Evolutionary conservation across 2,113 vertebrate species (phyloP), one percentile per base, ranked within the genome.

Genomic region (Pedionomus torquatus): DNA sequence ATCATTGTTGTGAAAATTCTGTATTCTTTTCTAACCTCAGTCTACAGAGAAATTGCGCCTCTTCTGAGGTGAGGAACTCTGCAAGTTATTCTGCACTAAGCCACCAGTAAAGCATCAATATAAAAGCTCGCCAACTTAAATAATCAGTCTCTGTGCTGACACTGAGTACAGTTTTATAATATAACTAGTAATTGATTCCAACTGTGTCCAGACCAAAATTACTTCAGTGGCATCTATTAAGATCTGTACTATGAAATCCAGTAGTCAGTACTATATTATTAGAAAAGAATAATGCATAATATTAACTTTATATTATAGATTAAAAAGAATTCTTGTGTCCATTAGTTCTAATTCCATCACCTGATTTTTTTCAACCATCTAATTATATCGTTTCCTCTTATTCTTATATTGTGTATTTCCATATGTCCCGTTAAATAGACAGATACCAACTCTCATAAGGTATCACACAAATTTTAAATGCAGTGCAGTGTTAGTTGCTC

Each of bases 191-290:
- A 61, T 58, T 83, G 30, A 65, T 82, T 57, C 48, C 69, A 74
- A 3, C 61, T 72, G n/a, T 33, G 19, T 57, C n/a, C 57, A 95
- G 71, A 94, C 55, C 52, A 91, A 85, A 95, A 92, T 94, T 58
- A 96, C 77, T 95, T 89, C 60, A 81, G 0, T 61, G 13, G 61
- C 71, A 96, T 60, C 68, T 16, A 37, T 90, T 92, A 68, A 86
- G 87, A 95, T 88, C 68, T 68, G 44, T 48, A 80, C 54, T 71
- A 48, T 78, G 55, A 81, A 94, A 87, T 81, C 77, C 81, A 88
- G 46, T 51, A n/a, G 63, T 41, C 48, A 88, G 28, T 82, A 54
- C 31, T 58, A 8, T 54, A 66, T 60, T 57, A 31, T 41, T 49
- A 19, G 8, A 11, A 93, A 82, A 84, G 26, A 93, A 39, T 75